Evolutionary conservation across 2,888 invertebrate species (phyloP).

Genomic region (Euspilapteryx auroguttella): DNA sequence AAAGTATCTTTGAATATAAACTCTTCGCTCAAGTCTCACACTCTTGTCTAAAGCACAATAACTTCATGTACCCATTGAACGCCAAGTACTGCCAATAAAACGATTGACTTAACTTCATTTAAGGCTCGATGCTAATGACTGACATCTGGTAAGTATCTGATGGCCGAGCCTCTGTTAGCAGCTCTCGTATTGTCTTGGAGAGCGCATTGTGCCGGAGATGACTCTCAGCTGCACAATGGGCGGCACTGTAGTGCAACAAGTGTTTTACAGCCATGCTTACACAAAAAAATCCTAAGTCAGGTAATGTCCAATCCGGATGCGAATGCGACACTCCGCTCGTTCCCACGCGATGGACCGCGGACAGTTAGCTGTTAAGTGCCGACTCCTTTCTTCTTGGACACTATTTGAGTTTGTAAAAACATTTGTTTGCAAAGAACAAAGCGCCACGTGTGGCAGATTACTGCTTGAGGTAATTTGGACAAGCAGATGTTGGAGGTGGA

Average conservation of each 20-base stretch:
- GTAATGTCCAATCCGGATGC: conserved; percentile 39
- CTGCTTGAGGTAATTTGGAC: conserved; percentile 16
- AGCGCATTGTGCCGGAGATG: neutral
- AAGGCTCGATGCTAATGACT: no score
- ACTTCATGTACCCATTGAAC: no score
- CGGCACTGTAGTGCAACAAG: conserved; percentile 31
- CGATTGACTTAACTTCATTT: no score
- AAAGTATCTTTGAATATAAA: no score
- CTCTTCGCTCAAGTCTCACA: no score
- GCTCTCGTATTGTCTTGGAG: neutral
- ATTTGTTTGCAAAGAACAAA: conserved; percentile 24
- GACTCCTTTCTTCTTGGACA: neutral
- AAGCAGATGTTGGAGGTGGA: conserved; percentile 22
- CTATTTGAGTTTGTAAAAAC: conserved; percentile 23
- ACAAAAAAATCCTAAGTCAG: conserved; percentile 34
- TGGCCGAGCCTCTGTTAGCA: neutral
- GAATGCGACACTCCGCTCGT: conserved; percentile 25
- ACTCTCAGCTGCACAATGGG: conserved; percentile 32
- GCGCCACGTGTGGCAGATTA: conserved; percentile 29
- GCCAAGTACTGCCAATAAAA: no score
- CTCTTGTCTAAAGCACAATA: no score
- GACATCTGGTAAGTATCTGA: no score
- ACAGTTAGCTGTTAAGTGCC: conserved; percentile 8
- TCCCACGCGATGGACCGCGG: conserved; percentile 29
- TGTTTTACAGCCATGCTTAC: conserved; percentile 37